Conservation (phyloP, 2,888 invertebrate genomes). For the Thymelicus acteon region DNA sequence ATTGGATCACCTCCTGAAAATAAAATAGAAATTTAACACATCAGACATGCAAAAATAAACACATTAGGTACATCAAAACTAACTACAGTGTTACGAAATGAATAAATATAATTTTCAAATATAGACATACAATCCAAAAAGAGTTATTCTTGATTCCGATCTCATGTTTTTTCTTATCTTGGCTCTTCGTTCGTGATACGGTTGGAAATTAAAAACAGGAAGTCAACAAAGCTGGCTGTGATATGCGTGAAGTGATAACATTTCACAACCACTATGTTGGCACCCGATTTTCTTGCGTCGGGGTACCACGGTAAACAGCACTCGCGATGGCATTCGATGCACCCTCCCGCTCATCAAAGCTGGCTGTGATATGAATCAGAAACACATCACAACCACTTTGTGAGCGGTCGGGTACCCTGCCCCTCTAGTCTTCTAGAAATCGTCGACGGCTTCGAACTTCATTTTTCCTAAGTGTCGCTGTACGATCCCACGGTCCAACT, state of each 20-base stretch:
- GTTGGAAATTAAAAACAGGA: conserved; percentile 18
- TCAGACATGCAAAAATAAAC: not conserved
- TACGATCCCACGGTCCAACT: conserved; percentile 88
- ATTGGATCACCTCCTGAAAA: no score
- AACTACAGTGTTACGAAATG: no score
- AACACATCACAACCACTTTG: conserved; percentile 96
- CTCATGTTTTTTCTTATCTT: not conserved
- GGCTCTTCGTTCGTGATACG: conserved; percentile 3
- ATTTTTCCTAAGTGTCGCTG: conserved; percentile 45
- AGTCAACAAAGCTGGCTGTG: conserved; percentile 96
- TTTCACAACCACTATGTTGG: conserved; percentile 92
- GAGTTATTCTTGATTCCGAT: not conserved
- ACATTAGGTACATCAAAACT: no score
- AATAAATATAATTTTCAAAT: not conserved
- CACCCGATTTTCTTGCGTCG: conserved; percentile 36
- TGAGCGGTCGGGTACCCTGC: conserved; percentile 85
- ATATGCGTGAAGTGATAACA: conserved; percentile 88
- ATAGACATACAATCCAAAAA: not conserved
- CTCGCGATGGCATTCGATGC: conserved; percentile 8
- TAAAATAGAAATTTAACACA: not conserved
- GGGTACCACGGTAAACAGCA: not conserved
- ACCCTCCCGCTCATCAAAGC: conserved; percentile 94
- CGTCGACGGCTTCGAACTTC: not conserved
- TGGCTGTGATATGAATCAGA: conserved; percentile 94
- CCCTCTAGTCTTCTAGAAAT: conserved; percentile 19